phyloP scores from a whole-genome alignment of 2,797 vertebrate species.

The Sternarchorhynchus goeldii region DNA sequence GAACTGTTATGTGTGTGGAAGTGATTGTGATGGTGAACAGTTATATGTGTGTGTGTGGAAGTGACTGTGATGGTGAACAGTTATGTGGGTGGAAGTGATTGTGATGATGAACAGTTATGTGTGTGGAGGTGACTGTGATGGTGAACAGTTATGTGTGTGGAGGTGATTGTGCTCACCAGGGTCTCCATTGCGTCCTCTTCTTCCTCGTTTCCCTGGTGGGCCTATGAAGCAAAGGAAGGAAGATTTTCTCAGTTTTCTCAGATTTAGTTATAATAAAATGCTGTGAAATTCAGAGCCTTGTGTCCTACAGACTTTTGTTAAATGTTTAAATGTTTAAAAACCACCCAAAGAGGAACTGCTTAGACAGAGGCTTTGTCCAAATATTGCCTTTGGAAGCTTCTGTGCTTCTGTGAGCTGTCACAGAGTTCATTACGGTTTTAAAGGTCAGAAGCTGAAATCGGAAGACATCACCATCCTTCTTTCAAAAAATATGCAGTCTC shows the following conservation, averaged over 20 bases:
- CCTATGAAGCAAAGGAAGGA: conserved; percentile 74
- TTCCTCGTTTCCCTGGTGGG: conserved; percentile 96
- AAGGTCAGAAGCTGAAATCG: conserved; percentile 44
- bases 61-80: conserved; percentile 49
- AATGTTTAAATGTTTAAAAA: conserved; percentile 33
- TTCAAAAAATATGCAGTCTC: conserved; percentile 32
- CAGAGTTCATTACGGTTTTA: conserved; percentile 56
- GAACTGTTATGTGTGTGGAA: too few species aligned
- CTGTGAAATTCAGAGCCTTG: conserved; percentile 19
- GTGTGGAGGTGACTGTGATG: too few species aligned
- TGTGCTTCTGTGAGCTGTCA: conserved; percentile 41
- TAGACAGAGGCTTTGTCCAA: conserved; percentile 46
- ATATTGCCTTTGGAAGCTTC: conserved; percentile 54
- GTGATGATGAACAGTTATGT: too few species aligned
- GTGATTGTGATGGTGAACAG: too few species aligned
- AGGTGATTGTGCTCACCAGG: conserved; percentile 80
- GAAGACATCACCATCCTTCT: conserved; percentile 40
- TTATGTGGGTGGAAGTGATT: neutral
- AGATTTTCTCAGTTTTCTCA: conserved; percentile 50
- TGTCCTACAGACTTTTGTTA: conserved; percentile 13
- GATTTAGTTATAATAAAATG: conserved; percentile 44
- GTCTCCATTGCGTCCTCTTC: conserved; percentile 94
- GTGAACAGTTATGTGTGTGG: neutral
- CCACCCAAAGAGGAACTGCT: conserved; percentile 14
- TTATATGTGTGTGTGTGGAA: neutral